Conservation (phyloP, 2,797 vertebrate genomes). For the Gymnothorax javanicus region DNA sequence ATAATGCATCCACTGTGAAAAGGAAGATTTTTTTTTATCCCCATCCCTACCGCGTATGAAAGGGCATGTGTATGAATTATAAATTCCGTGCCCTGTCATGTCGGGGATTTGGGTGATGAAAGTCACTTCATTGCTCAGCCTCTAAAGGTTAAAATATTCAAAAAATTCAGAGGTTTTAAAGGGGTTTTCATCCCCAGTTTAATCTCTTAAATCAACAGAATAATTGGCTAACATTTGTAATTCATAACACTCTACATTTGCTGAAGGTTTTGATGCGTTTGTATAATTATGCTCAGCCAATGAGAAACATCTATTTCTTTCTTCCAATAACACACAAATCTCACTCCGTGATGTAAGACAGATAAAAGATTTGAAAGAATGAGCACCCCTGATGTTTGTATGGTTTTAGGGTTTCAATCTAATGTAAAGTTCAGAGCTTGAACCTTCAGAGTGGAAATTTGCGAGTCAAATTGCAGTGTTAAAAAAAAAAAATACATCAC, state of each 20-base stretch:
- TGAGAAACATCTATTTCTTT: neutral
- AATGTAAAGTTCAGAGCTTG: neutral
- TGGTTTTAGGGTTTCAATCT: neutral
- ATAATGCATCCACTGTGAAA: neutral
- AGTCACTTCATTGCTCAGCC: neutral
- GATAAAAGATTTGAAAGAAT: neutral
- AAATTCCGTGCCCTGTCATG: neutral
- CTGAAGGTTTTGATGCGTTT: neutral
- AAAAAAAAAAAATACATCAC: neutral
- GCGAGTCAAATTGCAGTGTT: neutral
- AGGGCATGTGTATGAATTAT: neutral
- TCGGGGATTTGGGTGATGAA: constrained; percentile 3
- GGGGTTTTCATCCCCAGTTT: neutral
- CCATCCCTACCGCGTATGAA: neutral
- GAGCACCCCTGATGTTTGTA: neutral
- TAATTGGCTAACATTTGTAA: neutral
- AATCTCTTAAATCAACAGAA: neutral
- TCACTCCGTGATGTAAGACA: neutral
- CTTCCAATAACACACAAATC: neutral
- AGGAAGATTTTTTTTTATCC: neutral
- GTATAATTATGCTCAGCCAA: neutral
- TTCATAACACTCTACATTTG: neutral
- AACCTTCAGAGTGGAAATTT: neutral
- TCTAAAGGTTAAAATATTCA: neutral
- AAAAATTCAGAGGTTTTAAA: neutral